Base-by-base conservation (phyloP, 2,797 vertebrate genomes). In the Nothura maculosa region DNA sequence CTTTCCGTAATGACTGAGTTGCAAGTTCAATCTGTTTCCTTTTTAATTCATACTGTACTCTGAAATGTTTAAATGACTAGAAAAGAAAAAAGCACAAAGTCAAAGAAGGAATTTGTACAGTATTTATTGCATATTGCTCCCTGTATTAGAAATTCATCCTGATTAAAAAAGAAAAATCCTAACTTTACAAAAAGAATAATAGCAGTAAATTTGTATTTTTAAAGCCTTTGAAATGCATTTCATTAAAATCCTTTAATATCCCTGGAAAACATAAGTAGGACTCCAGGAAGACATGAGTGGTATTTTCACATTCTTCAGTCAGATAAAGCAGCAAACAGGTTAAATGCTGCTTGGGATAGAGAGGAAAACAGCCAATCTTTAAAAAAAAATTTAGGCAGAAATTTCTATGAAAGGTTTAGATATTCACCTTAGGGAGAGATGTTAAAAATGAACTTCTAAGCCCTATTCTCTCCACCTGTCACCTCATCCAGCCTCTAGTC, bases 31-130 rank as follows among this genome's bases (percentile, higher is more conserved):
- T 96, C 87, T 98, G 98, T 89, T 98, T 99, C 95, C 97, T 98
- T 96, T 98, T 98, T 77, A 98, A 94, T 93, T 99, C 99, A 96
- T 99, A 98, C 80, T 99, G 99, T 52, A 98, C 98, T 93, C 96
- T 98, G 94, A 98, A 98, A 96, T 98, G 98, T 93, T 99, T 99
- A 96, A 99, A 99, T 47, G 97, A 97, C 99, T 99, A 94, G 52
- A 94, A 92, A 83, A 81, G 79, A 79, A 45, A 94, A 96, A 36
- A 73, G 30, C 15, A 80, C 21, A 36, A 9, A 94, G 16, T 45
- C 28, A 82, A 81, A 74, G 28, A 67, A 32, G 80, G 28, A 83
- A 95, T 87, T 40, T 54, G 36, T 79, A 76, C 77, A 83, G 62
- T 22, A 86, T 58, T 61, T 54, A 30, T 32, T 6, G 20, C 38